phyloP scores from a whole-genome alignment of 2,797 vertebrate genomes.

The Eulemur mongoz region DNA sequence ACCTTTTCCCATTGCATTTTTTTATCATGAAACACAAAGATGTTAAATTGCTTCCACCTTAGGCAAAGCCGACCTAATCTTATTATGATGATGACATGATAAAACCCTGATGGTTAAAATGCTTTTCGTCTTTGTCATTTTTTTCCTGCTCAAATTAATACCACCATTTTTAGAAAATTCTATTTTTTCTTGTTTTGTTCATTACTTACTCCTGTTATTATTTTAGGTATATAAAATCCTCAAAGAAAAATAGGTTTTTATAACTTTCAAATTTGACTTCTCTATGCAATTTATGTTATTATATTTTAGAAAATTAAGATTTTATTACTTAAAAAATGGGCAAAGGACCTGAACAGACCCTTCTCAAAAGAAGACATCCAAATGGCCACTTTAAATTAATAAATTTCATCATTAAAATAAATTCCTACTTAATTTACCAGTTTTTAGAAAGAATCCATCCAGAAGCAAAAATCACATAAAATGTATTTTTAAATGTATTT shows the following conservation, averaged over 20 bases:
- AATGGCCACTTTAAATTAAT: background rate
- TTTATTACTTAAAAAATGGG: background rate
- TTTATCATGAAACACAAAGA: conserved; percentile 23
- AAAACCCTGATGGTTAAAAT: conserved; percentile 35
- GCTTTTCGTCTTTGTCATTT: conserved; percentile 28
- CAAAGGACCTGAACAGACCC: background rate
- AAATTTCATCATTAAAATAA: background rate
- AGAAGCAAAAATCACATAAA: background rate
- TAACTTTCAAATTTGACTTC: background rate
- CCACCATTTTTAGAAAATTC: conserved; percentile 23
- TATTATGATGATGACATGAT: conserved; percentile 2
- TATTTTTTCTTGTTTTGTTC: conserved; percentile 30
- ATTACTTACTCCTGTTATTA: background rate
- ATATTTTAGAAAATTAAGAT: background rate
- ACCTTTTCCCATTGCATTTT: conserved; percentile 42
- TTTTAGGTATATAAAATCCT: conserved; percentile 2
- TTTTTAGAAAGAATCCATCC: conserved; percentile 11
- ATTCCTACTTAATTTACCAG: background rate
- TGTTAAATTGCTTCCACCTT: conserved; percentile 28
- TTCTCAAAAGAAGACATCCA: background rate
- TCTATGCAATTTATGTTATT: background rate
- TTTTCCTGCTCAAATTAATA: background rate
- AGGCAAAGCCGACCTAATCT: conserved; percentile 35
- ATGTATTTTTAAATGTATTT: background rate
- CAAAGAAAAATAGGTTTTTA: background rate